Evolutionary conservation across 2,888 invertebrate genomes (phyloP).

Genomic region (Omphaloscelis lunosa): DNA sequence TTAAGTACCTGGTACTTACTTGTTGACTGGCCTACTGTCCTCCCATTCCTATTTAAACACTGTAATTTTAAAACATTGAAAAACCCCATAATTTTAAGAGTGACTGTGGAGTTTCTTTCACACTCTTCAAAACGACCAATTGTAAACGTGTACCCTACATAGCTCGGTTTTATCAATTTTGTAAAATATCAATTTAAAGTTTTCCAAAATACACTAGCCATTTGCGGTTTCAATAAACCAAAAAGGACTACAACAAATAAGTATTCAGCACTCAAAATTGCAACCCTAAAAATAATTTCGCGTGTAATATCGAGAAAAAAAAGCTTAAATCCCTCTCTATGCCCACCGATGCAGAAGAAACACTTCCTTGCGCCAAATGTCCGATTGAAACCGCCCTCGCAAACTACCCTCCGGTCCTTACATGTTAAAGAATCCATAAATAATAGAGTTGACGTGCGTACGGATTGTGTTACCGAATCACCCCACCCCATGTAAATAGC

Average conservation of each 20-base stretch:
- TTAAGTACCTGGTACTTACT: too few species aligned
- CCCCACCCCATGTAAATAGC: conserved; percentile 77
- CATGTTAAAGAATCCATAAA: conserved; percentile 91
- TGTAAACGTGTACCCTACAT: too few species aligned
- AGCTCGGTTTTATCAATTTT: too few species aligned
- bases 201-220: conserved; percentile 25
- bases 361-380: conserved; percentile 89
- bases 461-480: conserved; percentile 85
- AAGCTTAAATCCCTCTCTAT: conserved; percentile 78
- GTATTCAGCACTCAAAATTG: conserved; percentile 65
- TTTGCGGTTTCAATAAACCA: conserved; percentile 54
- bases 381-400: conserved; percentile 78
- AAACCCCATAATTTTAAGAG: too few species aligned
- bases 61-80: too few species aligned
- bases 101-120: too few species aligned
- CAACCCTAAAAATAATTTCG: conserved; percentile 72
- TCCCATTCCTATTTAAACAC: too few species aligned
- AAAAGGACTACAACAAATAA: conserved; percentile 66
- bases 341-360: conserved; percentile 83
- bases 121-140: too few species aligned
- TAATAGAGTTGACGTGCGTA: conserved; percentile 89
- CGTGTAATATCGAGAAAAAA: conserved; percentile 69
- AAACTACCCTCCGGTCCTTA: conserved; percentile 83
- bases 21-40: too few species aligned
- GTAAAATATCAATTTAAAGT: neutral